These are phyloP conservation scores for Pipa parva DNA, from an alignment of 2,113 vertebrate genomes.

Conservation along the genomic window DNA sequence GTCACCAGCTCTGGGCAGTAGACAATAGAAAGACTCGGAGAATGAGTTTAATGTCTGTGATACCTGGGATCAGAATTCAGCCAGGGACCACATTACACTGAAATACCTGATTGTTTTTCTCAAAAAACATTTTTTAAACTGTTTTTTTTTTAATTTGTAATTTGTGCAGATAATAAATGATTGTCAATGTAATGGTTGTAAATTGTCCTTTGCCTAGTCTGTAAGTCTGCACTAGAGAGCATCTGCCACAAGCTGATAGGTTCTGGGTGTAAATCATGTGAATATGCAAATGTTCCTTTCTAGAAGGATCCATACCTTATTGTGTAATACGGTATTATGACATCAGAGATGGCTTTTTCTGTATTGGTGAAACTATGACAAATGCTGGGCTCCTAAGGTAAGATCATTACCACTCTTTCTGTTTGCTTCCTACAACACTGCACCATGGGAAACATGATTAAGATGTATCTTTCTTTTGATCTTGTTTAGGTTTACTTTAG, in stretches of 20 bases:
- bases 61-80: neutral
- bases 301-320: neutral
- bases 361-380: neutral
- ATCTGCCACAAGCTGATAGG: conserved; percentile 11
- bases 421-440: no score
- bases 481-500: no score
- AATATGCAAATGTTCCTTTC: neutral
- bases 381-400: no score
- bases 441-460: no score
- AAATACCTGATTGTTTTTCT: conserved; percentile 15
- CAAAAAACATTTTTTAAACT: neutral
- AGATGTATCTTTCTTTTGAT: no score
- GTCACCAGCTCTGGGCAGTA: neutral
- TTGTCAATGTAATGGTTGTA: conserved; percentile 2
- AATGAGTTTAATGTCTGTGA: neutral
- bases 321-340: neutral
- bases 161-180: conserved; percentile 31
- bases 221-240: conserved; percentile 22
- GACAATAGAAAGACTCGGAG: neutral
- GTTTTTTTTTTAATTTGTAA: conserved; percentile 2
- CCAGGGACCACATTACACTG: neutral
- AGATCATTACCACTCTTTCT: no score
- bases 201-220: conserved; percentile 16
- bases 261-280: no score
- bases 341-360: neutral